Base-by-base conservation (phyloP, 2,113 vertebrate species). In the Pterocles gutturalis region DNA sequence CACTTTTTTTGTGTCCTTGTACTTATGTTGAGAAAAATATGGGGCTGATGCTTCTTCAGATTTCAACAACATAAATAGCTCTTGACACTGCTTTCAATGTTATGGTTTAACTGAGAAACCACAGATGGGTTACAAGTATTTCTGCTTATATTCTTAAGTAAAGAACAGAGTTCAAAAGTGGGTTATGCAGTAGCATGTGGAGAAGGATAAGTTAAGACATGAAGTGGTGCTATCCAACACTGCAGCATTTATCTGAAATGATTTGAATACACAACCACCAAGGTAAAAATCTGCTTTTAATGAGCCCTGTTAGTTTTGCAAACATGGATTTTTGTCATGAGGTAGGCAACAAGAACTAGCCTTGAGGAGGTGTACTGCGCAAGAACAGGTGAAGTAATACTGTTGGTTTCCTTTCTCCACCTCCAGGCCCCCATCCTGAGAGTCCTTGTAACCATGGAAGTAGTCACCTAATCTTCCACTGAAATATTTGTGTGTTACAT, bases 251-350 rank as follows among this genome's bases (percentile, higher is more conserved):
- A 18, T 6, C 21, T 78, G 29, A n/a, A 73, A 38, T 29, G 13
- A 31, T 49, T 45, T n/a, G 9, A 58, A 77, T 55, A 65, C 8
- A 21, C 0, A 0, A 7, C 11, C 15, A 75, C 12, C 25, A 58
- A 78, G 31, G 29, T 18, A 10, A 10, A 65, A 55, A 46, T 45
- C 41, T 62, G 25, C 21, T 78, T 51, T 70, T 73, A 13, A 24
- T 31, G 17, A 61, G 19, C 45, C 26, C 33, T 62, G 31, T 36
- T 64, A 71, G 33, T 71, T 87, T 66, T 71, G 46, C 9, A 83
- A 75, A 28, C 4, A 17, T 48, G 41, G 36, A 82, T 2, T 66
- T 49, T 71, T 69, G 45, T 13, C 22, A 26, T 55, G 34, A 87
- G 33, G 7, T 33, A 54, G 19, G 21, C 14, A 66, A 69, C 33